These are phyloP conservation scores for Xerus inauris DNA, from an alignment of 2,113 vertebrate species.

Conservation along the genomic window DNA sequence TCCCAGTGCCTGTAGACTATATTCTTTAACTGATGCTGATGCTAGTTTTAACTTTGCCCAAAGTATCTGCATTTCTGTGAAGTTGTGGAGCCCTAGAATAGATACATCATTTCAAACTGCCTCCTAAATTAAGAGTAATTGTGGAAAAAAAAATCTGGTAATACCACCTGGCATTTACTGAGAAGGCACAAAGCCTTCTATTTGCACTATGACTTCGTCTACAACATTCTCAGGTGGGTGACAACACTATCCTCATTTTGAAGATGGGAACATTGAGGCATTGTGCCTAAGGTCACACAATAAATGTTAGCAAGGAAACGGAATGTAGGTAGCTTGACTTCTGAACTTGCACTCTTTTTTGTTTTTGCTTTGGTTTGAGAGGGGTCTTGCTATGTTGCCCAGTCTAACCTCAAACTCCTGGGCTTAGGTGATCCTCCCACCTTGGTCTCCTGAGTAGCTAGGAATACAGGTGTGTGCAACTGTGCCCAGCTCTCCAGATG, in stretches of 20 bases:
- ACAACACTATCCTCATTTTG: constrained; percentile 5
- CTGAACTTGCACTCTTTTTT: neutral
- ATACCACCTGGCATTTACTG: neutral
- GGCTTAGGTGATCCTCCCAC: neutral
- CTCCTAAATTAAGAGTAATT: neutral
- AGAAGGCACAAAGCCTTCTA: neutral
- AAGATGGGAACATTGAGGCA: neutral
- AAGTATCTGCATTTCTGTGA: constrained; percentile 38
- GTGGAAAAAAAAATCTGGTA: neutral
- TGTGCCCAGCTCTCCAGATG: neutral
- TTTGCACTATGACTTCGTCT: neutral
- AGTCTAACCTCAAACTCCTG: neutral
- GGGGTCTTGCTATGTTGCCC: neutral
- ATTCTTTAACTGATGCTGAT: neutral
- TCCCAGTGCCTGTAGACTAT: no score
- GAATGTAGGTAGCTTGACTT: neutral
- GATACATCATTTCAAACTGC: neutral
- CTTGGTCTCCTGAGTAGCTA: neutral
- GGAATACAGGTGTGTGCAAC: neutral
- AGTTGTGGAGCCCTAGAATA: neutral
- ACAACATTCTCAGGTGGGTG: neutral
- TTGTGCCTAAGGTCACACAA: neutral
- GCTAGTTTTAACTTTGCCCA: neutral
- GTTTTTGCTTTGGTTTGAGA: neutral
- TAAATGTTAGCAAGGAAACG: neutral